Conservation (phyloP, 2,113 vertebrate species). For the Atrichornis clamosus region DNA sequence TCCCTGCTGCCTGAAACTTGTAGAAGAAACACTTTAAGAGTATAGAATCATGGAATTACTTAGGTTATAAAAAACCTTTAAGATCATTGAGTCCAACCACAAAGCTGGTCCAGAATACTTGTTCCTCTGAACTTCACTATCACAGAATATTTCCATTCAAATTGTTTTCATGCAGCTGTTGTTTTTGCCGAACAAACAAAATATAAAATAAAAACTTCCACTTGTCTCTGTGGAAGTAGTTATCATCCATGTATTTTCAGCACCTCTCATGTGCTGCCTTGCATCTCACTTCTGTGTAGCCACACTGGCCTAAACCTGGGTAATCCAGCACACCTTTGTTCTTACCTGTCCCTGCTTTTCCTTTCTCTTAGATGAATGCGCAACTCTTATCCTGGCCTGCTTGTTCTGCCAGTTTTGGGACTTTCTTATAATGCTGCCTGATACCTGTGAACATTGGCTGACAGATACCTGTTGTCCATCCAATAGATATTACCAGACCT, state of each 20-base stretch:
- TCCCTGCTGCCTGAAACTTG: too few relatives aligned
- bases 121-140: not conserved
- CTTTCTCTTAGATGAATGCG: slow-evolving; percentile 76
- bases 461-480: slow-evolving; percentile 75
- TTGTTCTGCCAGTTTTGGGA: slow-evolving; percentile 83
- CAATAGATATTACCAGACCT: slow-evolving; percentile 73
- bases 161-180: not conserved
- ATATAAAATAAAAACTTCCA: not conserved
- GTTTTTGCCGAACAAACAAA: not conserved
- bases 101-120: not conserved
- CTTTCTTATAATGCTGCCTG: slow-evolving; percentile 81
- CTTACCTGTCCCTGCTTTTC: slow-evolving; percentile 27
- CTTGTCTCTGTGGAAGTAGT: not conserved
- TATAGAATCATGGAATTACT: not conserved
- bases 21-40: too few relatives aligned
- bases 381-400: slow-evolving; percentile 80
- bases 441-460: slow-evolving; percentile 73
- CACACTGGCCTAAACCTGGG: not conserved
- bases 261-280: not conserved
- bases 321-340: not conserved
- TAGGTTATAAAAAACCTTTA: not conserved
- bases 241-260: not conserved
- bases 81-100: not conserved
- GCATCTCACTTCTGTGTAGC: not conserved
- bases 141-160: not conserved